Conservation (phyloP, 2,888 invertebrate genomes). For the Oligia fasciuncula region DNA sequence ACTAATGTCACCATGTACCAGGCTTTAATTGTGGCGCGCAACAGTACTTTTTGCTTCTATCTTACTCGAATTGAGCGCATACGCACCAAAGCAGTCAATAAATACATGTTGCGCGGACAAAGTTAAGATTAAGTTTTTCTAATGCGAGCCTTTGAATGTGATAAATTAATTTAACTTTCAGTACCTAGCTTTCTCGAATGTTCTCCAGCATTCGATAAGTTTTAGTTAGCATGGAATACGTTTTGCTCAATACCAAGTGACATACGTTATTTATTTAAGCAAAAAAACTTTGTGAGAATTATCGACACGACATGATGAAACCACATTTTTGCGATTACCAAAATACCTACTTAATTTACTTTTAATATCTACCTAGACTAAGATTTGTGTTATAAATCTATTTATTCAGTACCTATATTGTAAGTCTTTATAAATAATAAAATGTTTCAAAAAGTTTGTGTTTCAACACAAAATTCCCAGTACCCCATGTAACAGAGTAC, state of each 20-base stretch:
- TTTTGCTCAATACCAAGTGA: slow-evolving; percentile 23
- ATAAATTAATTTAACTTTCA: slow-evolving; percentile 37
- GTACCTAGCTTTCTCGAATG: slow-evolving; percentile 16
- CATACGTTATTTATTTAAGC: not conserved
- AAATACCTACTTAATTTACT: not conserved
- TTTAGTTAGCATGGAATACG: slow-evolving; percentile 30
- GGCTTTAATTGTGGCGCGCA: too few relatives aligned
- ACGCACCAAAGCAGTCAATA: not conserved
- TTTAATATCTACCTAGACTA: slow-evolving; percentile 26
- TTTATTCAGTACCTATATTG: slow-evolving; percentile 29
- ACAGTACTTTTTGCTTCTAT: not conserved
- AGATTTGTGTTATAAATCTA: slow-evolving; percentile 21
- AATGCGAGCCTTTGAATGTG: slow-evolving; percentile 26
- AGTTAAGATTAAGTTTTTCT: slow-evolving; percentile 30
- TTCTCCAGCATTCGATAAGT: slow-evolving; percentile 5
- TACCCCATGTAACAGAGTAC: too few relatives aligned
- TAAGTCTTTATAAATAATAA: slow-evolving; percentile 37
- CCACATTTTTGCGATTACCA: not conserved
- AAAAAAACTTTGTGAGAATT: not conserved
- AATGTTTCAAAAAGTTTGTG: not conserved
- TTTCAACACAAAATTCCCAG: not conserved
- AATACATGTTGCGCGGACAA: not conserved
- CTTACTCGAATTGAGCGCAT: not conserved
- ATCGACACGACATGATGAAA: not conserved
- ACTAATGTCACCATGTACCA: too few relatives aligned